phyloP scores from a whole-genome alignment of 2,888 invertebrate genomes.

The Zelleria hepariella region DNA sequence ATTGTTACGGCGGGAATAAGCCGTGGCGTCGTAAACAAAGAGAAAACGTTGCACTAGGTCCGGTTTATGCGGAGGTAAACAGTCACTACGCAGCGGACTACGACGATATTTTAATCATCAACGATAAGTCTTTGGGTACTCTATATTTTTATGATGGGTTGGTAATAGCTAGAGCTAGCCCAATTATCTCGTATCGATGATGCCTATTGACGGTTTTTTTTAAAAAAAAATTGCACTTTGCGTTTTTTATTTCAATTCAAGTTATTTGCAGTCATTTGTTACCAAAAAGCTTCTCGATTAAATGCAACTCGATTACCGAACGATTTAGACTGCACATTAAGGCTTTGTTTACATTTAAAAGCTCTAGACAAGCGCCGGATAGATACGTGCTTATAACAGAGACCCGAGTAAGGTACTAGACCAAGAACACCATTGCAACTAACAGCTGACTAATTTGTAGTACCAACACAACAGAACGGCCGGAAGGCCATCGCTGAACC shows the following conservation, averaged over 20 bases:
- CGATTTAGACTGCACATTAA: neutral
- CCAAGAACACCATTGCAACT: slow-evolving; percentile 31
- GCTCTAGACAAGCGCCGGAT: neutral
- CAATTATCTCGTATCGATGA: too few species aligned
- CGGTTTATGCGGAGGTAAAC: neutral
- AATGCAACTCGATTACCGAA: neutral
- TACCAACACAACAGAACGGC: slow-evolving; percentile 54
- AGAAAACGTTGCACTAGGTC: neutral
- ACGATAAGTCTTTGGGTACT: neutral
- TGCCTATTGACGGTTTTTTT: too few species aligned
- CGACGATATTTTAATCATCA: neutral
- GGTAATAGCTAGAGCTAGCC: neutral
- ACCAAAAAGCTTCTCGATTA: neutral
- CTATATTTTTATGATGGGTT: too few species aligned
- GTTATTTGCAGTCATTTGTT: neutral
- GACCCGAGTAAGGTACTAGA: slow-evolving; percentile 47
- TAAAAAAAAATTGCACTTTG: too few species aligned
- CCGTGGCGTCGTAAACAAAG: neutral
- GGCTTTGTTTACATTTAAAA: slow-evolving; percentile 5
- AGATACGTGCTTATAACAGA: slow-evolving; percentile 40
- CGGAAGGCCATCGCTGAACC: slow-evolving; percentile 6
- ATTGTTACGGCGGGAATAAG: slow-evolving; percentile 5
- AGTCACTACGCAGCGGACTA: neutral
- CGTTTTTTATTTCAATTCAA: too few species aligned
- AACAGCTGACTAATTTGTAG: slow-evolving; percentile 64